Percentiles rank a stretch among this genome's conserved stretches.
These are phyloP conservation scores for Platycheirus rosarum DNA, from an alignment of 2,888 invertebrate species.

Conservation along the genomic window DNA sequence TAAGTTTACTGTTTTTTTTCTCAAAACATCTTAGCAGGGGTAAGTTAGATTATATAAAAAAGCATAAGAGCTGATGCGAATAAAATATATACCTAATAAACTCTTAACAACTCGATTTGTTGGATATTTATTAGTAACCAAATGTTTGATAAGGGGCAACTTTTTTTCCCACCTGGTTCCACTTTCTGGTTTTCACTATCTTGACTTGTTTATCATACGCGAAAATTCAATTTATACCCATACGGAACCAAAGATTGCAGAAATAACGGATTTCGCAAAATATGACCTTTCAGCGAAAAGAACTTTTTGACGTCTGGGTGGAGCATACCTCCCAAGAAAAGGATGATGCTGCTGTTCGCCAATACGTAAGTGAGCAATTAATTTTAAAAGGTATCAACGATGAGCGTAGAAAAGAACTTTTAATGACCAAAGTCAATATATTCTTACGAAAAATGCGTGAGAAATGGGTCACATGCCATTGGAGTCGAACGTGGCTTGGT, in stretches of 20 bases:
- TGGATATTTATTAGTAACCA: not conserved
- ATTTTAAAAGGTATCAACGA: no score
- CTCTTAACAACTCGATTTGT: no score
- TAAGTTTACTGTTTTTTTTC: no score
- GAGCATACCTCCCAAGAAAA: not conserved
- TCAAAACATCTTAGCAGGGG: no score
- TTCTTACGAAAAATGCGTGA: no score
- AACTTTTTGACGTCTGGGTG: not conserved
- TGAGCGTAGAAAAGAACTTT: no score
- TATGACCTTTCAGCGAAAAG: slow-evolving; percentile 5
- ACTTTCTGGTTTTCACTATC: slow-evolving; percentile 1
- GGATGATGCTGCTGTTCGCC: no score
- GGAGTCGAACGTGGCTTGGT: no score
- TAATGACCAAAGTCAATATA: no score
- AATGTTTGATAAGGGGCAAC: slow-evolving; percentile 3
- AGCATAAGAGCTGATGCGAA: not conserved
- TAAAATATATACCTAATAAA: not conserved
- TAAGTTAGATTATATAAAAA: not conserved
- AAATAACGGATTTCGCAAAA: not conserved
- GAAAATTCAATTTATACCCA: not conserved
- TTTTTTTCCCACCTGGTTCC: not conserved
- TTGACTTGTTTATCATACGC: not conserved
- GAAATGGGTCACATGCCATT: no score
- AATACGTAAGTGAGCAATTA: no score
- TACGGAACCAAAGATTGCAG: not conserved